Evolutionary conservation across 2,113 vertebrate species (phyloP).

Genomic region (Lynx canadensis): DNA sequence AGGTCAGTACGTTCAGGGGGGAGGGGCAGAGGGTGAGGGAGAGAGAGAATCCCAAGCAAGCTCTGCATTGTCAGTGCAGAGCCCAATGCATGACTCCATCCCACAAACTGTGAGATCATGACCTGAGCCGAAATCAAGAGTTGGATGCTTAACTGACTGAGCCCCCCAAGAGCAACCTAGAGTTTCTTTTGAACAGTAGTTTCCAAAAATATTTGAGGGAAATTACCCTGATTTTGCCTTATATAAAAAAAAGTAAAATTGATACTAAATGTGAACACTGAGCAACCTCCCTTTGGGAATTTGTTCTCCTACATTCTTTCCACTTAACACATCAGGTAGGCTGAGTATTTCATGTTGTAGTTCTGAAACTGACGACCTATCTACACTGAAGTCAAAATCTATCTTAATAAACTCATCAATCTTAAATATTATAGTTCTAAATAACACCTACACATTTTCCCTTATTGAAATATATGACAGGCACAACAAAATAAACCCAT

Average conservation of each 20-base stretch:
- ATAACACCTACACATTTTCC: neutral
- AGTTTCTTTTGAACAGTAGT: neutral
- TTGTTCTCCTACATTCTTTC: neutral
- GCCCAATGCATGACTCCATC: too few relatives aligned
- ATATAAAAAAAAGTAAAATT: neutral
- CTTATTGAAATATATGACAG: neutral
- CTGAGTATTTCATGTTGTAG: neutral
- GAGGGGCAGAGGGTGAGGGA: too few relatives aligned
- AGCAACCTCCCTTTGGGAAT: neutral
- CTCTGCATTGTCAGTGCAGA: too few relatives aligned
- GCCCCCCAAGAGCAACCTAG: too few relatives aligned
- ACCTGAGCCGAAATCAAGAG: too few relatives aligned
- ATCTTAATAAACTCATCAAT: neutral
- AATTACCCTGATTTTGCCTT: neutral
- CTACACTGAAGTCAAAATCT: neutral
- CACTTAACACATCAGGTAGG: neutral
- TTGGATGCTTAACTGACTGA: too few relatives aligned
- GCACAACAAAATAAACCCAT: neutral
- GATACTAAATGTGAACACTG: neutral
- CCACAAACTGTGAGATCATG: too few relatives aligned
- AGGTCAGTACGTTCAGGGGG: too few relatives aligned
- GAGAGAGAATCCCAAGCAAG: too few relatives aligned
- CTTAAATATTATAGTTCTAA: conserved; percentile 27
- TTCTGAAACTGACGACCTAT: neutral
- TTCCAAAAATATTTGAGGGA: neutral